phyloP scores from a whole-genome alignment of 2,797 vertebrate species.

The Amblyraja radiata region DNA sequence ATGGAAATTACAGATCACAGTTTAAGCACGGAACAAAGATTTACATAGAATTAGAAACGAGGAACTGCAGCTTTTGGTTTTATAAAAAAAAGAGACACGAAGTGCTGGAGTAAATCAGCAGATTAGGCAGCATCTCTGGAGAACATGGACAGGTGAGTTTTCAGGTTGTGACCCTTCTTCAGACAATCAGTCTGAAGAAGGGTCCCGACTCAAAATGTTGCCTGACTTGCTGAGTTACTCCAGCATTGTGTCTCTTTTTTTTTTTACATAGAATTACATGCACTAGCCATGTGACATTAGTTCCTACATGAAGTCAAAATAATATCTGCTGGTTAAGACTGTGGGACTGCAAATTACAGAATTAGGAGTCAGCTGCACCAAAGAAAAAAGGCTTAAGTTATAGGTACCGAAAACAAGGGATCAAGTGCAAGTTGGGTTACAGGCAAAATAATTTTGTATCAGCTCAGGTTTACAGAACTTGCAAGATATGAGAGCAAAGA shows the following conservation, averaged over 20 bases:
- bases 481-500: neutral
- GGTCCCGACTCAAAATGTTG: too few species aligned
- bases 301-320: neutral
- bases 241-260: too few species aligned
- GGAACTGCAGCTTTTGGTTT: too few species aligned
- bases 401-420: too few species aligned
- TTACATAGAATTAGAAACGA: too few species aligned
- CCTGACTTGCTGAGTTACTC: too few species aligned
- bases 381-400: neutral
- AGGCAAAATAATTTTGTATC: neutral
- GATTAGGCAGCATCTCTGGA: too few species aligned
- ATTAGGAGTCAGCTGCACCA: neutral
- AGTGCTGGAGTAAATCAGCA: too few species aligned
- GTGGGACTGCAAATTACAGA: neutral
- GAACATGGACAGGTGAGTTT: too few species aligned
- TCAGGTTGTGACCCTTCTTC: too few species aligned
- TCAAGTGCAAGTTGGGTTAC: neutral
- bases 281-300: neutral
- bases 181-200: too few species aligned
- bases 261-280: neutral
- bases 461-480: neutral
- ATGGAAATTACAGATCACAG: neutral
- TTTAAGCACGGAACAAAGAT: neutral
- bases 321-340: neutral
- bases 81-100: too few species aligned